Percentiles rank a stretch among this genome's conserved stretches.
Conservation (phyloP, 2,888 invertebrate species). For the Torymus texanus region DNA sequence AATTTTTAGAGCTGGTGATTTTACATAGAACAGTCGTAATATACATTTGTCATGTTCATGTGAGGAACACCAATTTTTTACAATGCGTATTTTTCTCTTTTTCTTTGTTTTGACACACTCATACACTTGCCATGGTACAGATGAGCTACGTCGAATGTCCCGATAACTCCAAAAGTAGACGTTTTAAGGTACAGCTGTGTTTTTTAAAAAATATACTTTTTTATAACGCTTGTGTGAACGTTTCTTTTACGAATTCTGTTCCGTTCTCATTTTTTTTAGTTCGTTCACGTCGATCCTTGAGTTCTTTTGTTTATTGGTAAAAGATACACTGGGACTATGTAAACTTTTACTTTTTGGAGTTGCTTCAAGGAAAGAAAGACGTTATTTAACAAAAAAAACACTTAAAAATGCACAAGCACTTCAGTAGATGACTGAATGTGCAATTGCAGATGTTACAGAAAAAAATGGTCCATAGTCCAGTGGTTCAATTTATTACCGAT, state of each 20-base stretch:
- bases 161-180: conserved; percentile 58
- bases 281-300: conserved; percentile 20
- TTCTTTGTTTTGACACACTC: conserved; percentile 53
- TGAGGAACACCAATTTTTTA: conserved; percentile 49
- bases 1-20: conserved; percentile 15
- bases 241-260: conserved; percentile 37
- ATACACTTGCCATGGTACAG: conserved; percentile 55
- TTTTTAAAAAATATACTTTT: conserved; percentile 50
- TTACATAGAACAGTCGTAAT: conserved; percentile 27
- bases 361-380: conserved; percentile 14
- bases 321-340: conserved; percentile 53
- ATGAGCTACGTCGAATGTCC: conserved; percentile 51
- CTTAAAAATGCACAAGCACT: not conserved
- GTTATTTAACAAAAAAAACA: not conserved
- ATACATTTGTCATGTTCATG: conserved; percentile 32
- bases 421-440: not conserved
- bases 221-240: conserved; percentile 48
- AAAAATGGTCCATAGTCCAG: conserved; percentile 51
- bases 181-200: conserved; percentile 57
- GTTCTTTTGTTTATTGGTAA: conserved; percentile 50
- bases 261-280: conserved; percentile 31
- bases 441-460: not conserved
- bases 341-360: conserved; percentile 58
- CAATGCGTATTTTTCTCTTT: conserved; percentile 53
- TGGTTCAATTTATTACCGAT: conserved; percentile 45